Conservation (phyloP, 2,113 vertebrate genomes). For the Calidris pygmaea region DNA sequence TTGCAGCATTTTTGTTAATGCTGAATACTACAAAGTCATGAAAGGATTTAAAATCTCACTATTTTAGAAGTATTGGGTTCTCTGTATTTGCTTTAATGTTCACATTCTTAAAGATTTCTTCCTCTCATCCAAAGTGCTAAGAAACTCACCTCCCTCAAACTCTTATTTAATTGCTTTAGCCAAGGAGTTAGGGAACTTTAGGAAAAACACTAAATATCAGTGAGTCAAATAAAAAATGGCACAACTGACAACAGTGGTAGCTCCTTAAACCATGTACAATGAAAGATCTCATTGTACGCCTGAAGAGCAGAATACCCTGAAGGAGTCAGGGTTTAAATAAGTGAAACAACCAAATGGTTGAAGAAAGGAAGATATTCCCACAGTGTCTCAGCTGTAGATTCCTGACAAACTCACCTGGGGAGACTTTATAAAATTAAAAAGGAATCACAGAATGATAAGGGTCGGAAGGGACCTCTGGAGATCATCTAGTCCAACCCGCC, state of each 20-base stretch:
- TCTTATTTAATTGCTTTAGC: background rate
- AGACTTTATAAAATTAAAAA: conserved; percentile 29
- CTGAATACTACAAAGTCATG: background rate
- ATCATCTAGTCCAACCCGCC: no score
- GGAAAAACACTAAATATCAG: background rate
- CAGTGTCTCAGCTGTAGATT: background rate
- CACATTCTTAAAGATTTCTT: background rate
- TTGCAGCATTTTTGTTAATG: background rate
- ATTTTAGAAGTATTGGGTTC: background rate
- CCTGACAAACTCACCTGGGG: background rate
- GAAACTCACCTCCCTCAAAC: background rate
- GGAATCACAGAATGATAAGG: no score
- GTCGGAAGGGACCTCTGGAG: no score
- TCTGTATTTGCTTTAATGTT: background rate
- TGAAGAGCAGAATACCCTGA: conserved; percentile 11
- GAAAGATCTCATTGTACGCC: background rate
- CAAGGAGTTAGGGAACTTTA: background rate
- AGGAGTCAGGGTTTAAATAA: background rate
- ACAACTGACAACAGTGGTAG: background rate
- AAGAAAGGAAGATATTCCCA: conserved; percentile 9
- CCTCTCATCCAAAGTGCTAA: background rate
- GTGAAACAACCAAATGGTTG: background rate
- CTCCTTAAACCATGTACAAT: background rate
- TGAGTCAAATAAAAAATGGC: background rate
- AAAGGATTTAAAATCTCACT: background rate